phyloP scores from a whole-genome alignment of 2,113 vertebrate genomes.

The Macquaria ambigua region DNA sequence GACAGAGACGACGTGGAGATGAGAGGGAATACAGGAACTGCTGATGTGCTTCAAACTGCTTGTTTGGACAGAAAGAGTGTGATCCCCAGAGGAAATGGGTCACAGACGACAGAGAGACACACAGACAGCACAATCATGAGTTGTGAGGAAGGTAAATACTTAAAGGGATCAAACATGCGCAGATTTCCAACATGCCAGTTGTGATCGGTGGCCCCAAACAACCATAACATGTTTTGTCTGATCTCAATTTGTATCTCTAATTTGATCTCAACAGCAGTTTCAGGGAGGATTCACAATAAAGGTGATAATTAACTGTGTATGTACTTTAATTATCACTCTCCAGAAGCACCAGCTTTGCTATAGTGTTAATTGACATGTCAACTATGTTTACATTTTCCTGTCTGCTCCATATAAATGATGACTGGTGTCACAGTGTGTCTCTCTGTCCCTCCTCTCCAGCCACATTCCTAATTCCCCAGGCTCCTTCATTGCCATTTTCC shows the following conservation, averaged over 20 bases:
- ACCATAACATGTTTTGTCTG: background rate
- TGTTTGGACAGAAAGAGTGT: slow-evolving; percentile 35
- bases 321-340: background rate
- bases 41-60: slow-evolving; percentile 29
- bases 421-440: too few relatives aligned
- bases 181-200: background rate
- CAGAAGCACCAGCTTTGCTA: background rate
- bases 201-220: background rate
- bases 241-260: background rate
- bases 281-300: background rate
- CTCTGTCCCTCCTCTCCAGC: too few relatives aligned
- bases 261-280: background rate
- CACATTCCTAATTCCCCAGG: too few relatives aligned
- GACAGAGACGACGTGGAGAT: background rate
- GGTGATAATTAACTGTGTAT: background rate
- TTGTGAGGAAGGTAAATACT: background rate
- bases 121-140: background rate
- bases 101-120: slow-evolving; percentile 16
- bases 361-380: background rate
- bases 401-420: background rate
- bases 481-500: too few relatives aligned
- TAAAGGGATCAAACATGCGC: background rate
- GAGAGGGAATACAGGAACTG: slow-evolving; percentile 12
- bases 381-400: background rate
- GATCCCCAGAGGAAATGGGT: slow-evolving; percentile 43